phyloP scores from a whole-genome alignment of 2,888 invertebrate genomes.

The Nomada goodeniana region DNA sequence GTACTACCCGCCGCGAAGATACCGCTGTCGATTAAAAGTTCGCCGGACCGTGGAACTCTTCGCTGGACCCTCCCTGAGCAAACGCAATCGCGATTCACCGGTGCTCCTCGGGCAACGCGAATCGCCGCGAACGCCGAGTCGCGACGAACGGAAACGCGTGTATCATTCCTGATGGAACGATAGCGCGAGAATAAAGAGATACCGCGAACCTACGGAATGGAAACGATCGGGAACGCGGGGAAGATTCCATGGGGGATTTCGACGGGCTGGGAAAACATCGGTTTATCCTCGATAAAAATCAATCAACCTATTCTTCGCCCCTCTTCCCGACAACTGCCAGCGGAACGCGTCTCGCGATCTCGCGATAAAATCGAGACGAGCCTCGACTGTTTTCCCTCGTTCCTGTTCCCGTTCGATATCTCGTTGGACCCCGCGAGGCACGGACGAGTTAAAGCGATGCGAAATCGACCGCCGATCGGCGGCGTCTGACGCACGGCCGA shows the following conservation, averaged over 20 bases:
- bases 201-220: background rate
- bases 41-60: no score
- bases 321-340: background rate
- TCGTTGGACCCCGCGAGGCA: background rate
- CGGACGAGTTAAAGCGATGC: background rate
- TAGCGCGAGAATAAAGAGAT: slow-evolving; percentile 19
- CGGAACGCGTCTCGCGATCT: slow-evolving; percentile 1
- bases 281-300: slow-evolving; percentile 36
- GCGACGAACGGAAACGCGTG: slow-evolving; percentile 9
- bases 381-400: no score
- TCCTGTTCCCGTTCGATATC: background rate
- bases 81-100: background rate
- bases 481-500: background rate
- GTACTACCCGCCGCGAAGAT: no score
- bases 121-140: no score
- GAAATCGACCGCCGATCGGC: background rate
- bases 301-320: slow-evolving; percentile 16
- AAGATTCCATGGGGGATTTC: slow-evolving; percentile 18
- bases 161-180: slow-evolving; percentile 21
- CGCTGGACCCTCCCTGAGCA: background rate
- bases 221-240: background rate
- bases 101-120: background rate
- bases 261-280: slow-evolving; percentile 18
- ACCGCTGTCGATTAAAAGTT: no score
- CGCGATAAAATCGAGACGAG: slow-evolving; percentile 12